Evolutionary conservation across 2,888 invertebrate genomes (phyloP).

Genomic region (Eristalis arbustorum): DNA sequence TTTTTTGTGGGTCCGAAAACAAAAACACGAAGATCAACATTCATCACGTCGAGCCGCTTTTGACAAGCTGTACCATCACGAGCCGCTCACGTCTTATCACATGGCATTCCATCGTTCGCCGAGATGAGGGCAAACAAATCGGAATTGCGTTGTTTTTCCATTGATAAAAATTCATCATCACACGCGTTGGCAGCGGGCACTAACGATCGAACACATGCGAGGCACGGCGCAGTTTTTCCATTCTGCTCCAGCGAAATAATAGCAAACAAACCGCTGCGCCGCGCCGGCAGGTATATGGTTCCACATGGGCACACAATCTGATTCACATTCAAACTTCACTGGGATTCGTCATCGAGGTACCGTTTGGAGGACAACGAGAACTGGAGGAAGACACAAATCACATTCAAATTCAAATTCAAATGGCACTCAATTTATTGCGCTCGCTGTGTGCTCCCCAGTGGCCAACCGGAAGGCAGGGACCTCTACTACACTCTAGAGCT

Average conservation of each 20-base stretch:
- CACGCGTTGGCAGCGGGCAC: neutral
- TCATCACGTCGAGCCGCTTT: neutral
- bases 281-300: neutral
- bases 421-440: too few species aligned
- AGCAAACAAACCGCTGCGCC: neutral
- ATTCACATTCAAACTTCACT: neutral
- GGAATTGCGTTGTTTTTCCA: constrained; percentile 40
- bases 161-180: constrained; percentile 31
- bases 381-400: neutral
- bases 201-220: constrained; percentile 10
- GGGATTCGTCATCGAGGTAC: neutral
- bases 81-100: constrained; percentile 3
- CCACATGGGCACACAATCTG: neutral
- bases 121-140: constrained; percentile 18
- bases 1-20: too few species aligned
- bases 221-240: constrained; percentile 4
- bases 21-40: neutral
- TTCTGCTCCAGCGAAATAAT: neutral
- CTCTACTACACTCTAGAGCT: neutral
- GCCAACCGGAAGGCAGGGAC: neutral
- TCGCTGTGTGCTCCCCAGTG: neutral
- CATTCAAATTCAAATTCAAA: neutral
- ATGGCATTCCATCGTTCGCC: neutral
- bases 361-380: neutral
- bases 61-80: neutral